Evolutionary conservation across 2,113 vertebrate species (phyloP), one percentile per base, ranked within the genome.

Genomic region (Polypterus senegalus): DNA sequence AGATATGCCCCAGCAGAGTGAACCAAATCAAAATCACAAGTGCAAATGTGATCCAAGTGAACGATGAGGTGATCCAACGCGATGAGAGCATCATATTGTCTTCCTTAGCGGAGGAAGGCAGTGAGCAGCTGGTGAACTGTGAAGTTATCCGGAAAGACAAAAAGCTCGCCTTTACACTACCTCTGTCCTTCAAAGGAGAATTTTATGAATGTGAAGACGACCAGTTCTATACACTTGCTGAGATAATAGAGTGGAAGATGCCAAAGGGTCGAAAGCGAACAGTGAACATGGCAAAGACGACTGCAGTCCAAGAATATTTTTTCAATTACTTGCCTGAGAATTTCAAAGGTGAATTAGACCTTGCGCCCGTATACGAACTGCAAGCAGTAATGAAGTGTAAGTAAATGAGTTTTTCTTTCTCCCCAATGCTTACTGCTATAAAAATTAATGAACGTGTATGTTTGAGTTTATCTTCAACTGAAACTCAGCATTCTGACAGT

Each of bases 201-300:
- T 92, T 92, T 65, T 87, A 79, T 0, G 89, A 92, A 62, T 89
- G 83, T 55, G 80, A 88, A 66, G 89, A 92, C 69, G 80, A 90
- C 55, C 83, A 78, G 67, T 84, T 88, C 59, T 92, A 92, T 64
- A 91, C 89, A 3, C 68, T 92, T 9, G 83, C 84, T 69, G 89
- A 92, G 63, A 82, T 90, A 53, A 75, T 85, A 1, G 78, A 88
- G 59, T 91, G 88, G 87, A 92, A 89, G 76, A 88, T 91, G 54
- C 75, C 88, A 1, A 90, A 80, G 63, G 75, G 75, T 61, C 82
- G 89, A 68, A 78, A 66, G 3, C 67, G 89, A 45, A 77, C 55
- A 49, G 86, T 92, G 64, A 81, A 74, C 48, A 74, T 84, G 61
- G 83, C 72, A 54, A 79, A 74, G 57, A 63, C 79, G 63, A 70